Conservation (phyloP, 2,888 invertebrate genomes). For the Tineola bisselliella region DNA sequence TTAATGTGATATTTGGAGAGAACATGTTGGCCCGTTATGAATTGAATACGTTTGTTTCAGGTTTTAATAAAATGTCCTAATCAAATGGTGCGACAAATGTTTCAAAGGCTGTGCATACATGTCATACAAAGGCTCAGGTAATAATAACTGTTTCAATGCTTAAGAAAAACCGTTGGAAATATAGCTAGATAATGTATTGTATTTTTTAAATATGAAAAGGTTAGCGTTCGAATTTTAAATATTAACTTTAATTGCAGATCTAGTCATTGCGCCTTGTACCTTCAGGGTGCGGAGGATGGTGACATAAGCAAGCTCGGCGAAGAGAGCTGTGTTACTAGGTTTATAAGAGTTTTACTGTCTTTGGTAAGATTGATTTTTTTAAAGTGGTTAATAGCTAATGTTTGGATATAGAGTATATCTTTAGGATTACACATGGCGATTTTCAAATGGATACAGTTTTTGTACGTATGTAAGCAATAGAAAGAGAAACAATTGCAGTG, state of each 20-base stretch:
- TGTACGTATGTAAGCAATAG: too few relatives aligned
- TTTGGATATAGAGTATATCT: too few relatives aligned
- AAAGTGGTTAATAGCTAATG: too few relatives aligned
- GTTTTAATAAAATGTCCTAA: slow-evolving; percentile 95
- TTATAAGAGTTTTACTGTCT: slow-evolving; percentile 87
- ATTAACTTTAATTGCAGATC: slow-evolving; percentile 42
- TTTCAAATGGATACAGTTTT: too few relatives aligned
- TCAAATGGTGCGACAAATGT: slow-evolving; percentile 97
- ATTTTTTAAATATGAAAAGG: too few relatives aligned
- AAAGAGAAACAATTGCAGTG: too few relatives aligned
- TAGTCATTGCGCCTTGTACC: slow-evolving; percentile 73
- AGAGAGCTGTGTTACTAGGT: slow-evolving; percentile 90
- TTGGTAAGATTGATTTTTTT: slow-evolving; percentile 68
- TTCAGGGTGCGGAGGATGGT: slow-evolving; percentile 61
- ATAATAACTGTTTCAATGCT: too few relatives aligned
- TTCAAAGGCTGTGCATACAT: slow-evolving; percentile 93
- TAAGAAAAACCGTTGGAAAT: too few relatives aligned
- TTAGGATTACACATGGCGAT: too few relatives aligned
- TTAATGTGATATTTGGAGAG: too few relatives aligned
- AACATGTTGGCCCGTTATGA: too few relatives aligned
- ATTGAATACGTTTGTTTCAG: slow-evolving; percentile 43
- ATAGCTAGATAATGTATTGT: too few relatives aligned
- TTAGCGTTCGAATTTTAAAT: background rate
- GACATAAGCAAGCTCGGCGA: slow-evolving; percentile 75
- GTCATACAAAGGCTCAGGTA: slow-evolving; percentile 90